Conservation (phyloP, 2,797 vertebrate genomes). For the Anguilla obscura region DNA sequence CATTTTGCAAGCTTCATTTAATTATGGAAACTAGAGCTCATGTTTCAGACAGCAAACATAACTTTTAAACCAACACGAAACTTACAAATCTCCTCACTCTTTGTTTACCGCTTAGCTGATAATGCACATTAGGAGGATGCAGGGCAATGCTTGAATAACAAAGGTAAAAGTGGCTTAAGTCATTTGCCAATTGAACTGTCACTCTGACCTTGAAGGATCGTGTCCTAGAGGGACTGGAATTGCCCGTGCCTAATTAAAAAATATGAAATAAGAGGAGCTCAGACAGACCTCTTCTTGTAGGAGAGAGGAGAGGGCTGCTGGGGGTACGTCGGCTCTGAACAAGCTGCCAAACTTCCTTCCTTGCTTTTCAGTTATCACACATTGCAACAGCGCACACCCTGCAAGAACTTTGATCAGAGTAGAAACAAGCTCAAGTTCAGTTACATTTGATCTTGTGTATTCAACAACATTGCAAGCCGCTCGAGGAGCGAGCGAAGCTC, state of each 20-base stretch:
- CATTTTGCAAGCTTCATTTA: background rate
- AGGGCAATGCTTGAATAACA: background rate
- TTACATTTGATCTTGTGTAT: background rate
- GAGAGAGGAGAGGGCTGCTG: background rate
- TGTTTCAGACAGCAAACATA: background rate
- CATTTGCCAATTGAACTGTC: background rate
- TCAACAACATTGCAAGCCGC: background rate
- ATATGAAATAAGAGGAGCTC: background rate
- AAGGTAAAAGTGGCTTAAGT: background rate
- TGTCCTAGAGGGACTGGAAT: background rate
- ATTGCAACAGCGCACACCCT: background rate
- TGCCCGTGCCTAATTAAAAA: background rate
- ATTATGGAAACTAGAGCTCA: background rate
- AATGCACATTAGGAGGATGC: background rate
- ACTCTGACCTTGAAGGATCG: slow-evolving; percentile 3
- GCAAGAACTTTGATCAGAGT: background rate
- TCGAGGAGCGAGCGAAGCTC: background rate
- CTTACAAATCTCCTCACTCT: background rate
- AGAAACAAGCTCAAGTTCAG: background rate
- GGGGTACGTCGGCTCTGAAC: background rate
- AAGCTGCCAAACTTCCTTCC: slow-evolving; percentile 30
- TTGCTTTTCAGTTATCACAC: slow-evolving; percentile 38
- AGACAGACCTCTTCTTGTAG: background rate
- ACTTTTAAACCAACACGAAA: background rate
- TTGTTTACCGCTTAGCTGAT: background rate